Evolutionary conservation across 1,140 invertebrate genomes (phyloP), one percentile per base, ranked within the genome.

Genomic region (Papilio helenus): DNA sequence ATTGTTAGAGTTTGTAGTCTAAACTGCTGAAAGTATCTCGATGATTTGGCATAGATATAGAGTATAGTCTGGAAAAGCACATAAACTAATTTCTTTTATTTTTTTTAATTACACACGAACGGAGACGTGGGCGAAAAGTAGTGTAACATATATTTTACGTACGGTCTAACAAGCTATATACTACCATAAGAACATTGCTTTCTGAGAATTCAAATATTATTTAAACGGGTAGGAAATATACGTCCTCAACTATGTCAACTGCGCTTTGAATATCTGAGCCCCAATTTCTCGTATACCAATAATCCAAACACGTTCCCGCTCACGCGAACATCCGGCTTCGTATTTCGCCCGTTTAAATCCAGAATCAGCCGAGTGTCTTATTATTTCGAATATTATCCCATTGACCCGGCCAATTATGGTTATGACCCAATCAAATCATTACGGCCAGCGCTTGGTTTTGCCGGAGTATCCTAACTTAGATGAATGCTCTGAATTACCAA

Each of bases 351-450:
- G 26, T 68, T 68, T 68, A 68, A 29, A 68, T 68, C 61, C 61
- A 68, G 61, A 68, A 68, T 68, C 26, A 34, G 61, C 61, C 61
- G 61, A 68, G 61, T 26, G 29, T 61, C 58, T 61, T 61, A 61
- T 61, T 68, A 68, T 68, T 68, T 29, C 61, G 61, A 61, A 61
- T 68, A 68, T 68, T 68, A 68, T 68, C 61, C 61, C 61, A 68
- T 68, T 68, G 61, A 68, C 61, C 61, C 61, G 61, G 61, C 5
- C 61, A 68, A 68, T 68, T 68, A 68, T 68, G 61, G 61, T 68
- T 68, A 68, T 68, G 26, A 68, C 26, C 61, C 61, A 68, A 68
- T 68, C 61, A 68, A 68, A 68, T 68, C 26, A 68, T 68, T 68
- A 68, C 26, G 26, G 26, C 61, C 61, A 16, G 58, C 58, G 14